Base-by-base conservation (phyloP, 2,113 vertebrate species). In the Rafetus swinhoei region DNA sequence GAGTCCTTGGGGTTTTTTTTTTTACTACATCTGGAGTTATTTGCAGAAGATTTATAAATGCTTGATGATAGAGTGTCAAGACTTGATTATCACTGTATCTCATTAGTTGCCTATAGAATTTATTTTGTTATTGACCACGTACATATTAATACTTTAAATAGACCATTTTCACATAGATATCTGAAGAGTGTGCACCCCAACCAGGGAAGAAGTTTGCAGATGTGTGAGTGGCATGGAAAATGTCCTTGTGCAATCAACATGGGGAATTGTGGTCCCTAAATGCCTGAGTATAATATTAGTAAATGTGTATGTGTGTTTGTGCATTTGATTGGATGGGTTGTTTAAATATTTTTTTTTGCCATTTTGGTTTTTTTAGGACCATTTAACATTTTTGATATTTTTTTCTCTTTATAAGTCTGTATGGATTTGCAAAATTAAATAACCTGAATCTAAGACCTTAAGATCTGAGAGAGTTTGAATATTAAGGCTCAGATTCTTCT, bases 1-100 rank as follows among this genome's bases (percentile, higher is more conserved):
- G 45, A 4, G 0, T 83, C 60, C 21, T 7, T 56, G 52, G 14
- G 56, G 27, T 60, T 29, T 29, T 4, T 27, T 77, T 39, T 62
- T 56, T 86, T 50, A 79, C 45, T 88, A 82, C 55, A 56, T 84
- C 85, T 92, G 87, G 79, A 80, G 9, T 86, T n/a, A 6, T 55
- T 85, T 2, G 2, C 39, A 29, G 27, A 50, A 65, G 25, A n/a
- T n/a, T 56, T 54, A 27, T 57, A 29, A 62, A 12, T 59, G 12
- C 21, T 35, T 86, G 45, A 55, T 25, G 45, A 76, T 19, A 1
- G 13, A 25, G 76, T 91, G 79, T 21, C 79, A 54, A 79, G 84
- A 77, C 18, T 39, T 4, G 29, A 3, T 56, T 90, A 12, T 60
- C 81, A 27, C 4, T 90, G 4, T 45, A 9, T 35, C 2, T 60